A percentile compares a stretch with the other conserved stretches of the same genome.
phyloP scores from a whole-genome alignment of 1,140 invertebrate species.

The Hylyphantes graminicola region DNA sequence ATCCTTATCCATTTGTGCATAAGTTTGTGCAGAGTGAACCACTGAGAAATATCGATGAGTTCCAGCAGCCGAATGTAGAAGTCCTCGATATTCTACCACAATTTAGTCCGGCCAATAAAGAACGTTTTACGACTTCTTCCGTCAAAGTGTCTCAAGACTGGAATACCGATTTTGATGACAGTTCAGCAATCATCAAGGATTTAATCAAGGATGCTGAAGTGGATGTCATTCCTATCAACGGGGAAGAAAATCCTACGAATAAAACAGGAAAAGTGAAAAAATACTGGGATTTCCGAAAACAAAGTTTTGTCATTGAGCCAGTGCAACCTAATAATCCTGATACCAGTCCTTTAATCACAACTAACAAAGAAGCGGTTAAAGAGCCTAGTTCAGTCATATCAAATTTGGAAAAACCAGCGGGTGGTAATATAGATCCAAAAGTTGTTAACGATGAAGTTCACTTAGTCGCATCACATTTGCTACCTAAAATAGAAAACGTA shows the following conservation, averaged over 20 bases:
- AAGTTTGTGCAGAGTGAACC: neutral
- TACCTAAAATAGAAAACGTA: neutral
- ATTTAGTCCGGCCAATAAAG: no score
- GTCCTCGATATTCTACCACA: no score
- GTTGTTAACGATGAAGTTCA: neutral
- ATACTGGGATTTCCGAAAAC: conserved; percentile 41
- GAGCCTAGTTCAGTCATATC: no score
- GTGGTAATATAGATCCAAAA: neutral
- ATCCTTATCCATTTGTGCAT: neutral
- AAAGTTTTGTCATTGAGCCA: neutral
- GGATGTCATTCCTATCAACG: neutral
- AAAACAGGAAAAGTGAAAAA: conserved; percentile 15
- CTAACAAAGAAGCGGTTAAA: no score
- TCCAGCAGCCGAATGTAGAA: neutral
- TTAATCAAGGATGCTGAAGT: conserved; percentile 4
- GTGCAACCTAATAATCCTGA: neutral
- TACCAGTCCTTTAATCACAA: neutral
- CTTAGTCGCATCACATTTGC: neutral
- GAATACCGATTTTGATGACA: no score
- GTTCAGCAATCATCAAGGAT: neutral
- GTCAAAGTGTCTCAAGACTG: no score
- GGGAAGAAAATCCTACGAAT: conserved; percentile 6
- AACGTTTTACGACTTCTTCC: no score
- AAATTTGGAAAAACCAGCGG: no score
- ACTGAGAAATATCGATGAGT: neutral